Percentiles rank a stretch among this genome's conserved stretches.
phyloP scores from a whole-genome alignment of 2,113 vertebrate species.

The Heliornis fulica region DNA sequence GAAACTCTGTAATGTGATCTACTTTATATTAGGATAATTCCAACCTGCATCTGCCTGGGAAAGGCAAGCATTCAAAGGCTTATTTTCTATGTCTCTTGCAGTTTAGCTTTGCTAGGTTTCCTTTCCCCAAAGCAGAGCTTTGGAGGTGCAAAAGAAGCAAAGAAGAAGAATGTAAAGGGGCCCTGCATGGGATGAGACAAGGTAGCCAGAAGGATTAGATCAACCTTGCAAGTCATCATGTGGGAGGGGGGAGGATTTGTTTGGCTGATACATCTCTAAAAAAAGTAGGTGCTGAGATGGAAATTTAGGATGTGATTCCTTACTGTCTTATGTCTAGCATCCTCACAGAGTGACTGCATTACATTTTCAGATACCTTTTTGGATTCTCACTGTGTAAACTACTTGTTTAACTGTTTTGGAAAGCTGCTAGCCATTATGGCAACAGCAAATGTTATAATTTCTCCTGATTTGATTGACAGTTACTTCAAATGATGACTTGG shows the following conservation, averaged over 20 bases:
- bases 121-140: neutral
- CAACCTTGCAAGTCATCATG: neutral
- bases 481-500: neutral
- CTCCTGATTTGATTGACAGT: neutral
- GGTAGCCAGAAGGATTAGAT: neutral
- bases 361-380: neutral
- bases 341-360: accelerated
- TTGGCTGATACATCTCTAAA: neutral
- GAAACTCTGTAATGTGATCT: neutral
- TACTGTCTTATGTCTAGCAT: neutral
- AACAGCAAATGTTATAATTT: neutral
- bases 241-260: neutral
- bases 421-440: neutral
- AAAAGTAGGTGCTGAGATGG: neutral
- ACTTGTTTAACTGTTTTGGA: neutral
- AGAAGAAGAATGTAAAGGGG: neutral
- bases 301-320: neutral
- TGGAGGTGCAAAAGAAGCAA: neutral
- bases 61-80: neutral
- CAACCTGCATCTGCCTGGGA: neutral
- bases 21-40: neutral
- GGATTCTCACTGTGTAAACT: neutral
- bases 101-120: neutral
- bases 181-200: neutral
- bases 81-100: neutral